Conservation (phyloP, 1,140 invertebrate species). For the Muscidifurax raptorellus region DNA sequence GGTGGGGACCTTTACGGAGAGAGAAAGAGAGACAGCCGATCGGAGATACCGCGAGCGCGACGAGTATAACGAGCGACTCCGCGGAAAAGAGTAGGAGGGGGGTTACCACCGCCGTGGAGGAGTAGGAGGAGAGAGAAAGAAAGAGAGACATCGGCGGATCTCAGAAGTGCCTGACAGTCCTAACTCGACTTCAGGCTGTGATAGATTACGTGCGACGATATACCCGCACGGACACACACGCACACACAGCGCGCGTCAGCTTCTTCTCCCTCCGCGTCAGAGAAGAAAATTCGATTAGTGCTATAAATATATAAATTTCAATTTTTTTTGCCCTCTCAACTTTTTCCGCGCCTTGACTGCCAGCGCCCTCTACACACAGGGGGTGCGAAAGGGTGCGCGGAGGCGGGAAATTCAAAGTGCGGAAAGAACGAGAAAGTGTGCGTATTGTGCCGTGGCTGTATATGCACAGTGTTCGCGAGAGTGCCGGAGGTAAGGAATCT, state of each 20-base stretch:
- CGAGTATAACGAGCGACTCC: not conserved
- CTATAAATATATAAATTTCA: no score
- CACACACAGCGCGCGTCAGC: not conserved
- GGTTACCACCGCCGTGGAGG: not conserved
- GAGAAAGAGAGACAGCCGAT: not conserved
- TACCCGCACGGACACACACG: slow-evolving; percentile 37
- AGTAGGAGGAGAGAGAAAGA: slow-evolving; percentile 20
- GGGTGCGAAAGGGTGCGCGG: not conserved
- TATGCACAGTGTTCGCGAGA: not conserved
- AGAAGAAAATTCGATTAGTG: no score
- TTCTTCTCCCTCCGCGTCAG: slow-evolving; percentile 16
- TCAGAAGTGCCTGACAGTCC: slow-evolving; percentile 67
- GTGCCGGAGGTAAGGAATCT: not conserved
- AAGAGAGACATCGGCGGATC: slow-evolving; percentile 41
- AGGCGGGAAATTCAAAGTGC: not conserved
- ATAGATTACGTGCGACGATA: slow-evolving; percentile 70
- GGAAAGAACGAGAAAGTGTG: not conserved
- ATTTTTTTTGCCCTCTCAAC: not conserved
- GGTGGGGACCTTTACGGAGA: slow-evolving; percentile 1
- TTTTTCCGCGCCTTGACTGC: not conserved
- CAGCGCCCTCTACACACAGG: not conserved
- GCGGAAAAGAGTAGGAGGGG: not conserved
- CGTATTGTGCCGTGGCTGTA: not conserved
- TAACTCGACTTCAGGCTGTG: slow-evolving; percentile 71
- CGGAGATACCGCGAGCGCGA: not conserved